Percentiles rank a stretch among this genome's conserved stretches.
Conservation (phyloP, 2,888 invertebrate genomes). For the Morinoia aosen region DNA sequence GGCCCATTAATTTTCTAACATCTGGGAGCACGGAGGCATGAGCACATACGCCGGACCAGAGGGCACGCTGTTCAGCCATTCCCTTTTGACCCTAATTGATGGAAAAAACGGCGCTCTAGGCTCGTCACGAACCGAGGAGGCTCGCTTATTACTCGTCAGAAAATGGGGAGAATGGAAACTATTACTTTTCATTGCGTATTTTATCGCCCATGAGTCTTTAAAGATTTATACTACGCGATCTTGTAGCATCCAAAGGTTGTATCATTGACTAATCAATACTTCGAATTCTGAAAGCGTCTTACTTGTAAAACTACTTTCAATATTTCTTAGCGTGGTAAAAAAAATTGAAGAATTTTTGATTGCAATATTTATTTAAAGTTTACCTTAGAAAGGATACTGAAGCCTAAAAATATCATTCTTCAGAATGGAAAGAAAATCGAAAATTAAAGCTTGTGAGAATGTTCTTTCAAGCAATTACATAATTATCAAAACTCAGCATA, state of each 20-base stretch:
- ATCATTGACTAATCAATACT: background rate
- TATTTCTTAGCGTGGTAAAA: background rate
- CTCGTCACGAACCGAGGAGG: background rate
- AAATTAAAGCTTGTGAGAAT: background rate
- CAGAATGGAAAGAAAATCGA: background rate
- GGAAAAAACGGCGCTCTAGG: background rate
- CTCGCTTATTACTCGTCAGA: background rate
- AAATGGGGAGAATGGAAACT: background rate
- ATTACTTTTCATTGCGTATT: background rate
- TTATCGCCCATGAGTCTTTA: background rate
- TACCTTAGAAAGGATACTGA: background rate
- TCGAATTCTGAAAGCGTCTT: background rate
- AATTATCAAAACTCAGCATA: too few species aligned
- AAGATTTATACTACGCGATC: background rate
- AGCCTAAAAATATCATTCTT: background rate
- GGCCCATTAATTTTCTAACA: background rate
- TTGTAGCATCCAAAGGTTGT: background rate
- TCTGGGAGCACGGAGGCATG: background rate
- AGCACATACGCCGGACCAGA: background rate
- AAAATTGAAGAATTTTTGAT: background rate
- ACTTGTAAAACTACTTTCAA: background rate
- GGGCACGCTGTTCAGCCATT: background rate
- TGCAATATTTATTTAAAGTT: background rate
- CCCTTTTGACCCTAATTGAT: slow-evolving; percentile 1
- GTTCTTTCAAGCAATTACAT: background rate